phyloP scores from a whole-genome alignment of 1,140 invertebrate genomes.

The Wasmannia auropunctata region DNA sequence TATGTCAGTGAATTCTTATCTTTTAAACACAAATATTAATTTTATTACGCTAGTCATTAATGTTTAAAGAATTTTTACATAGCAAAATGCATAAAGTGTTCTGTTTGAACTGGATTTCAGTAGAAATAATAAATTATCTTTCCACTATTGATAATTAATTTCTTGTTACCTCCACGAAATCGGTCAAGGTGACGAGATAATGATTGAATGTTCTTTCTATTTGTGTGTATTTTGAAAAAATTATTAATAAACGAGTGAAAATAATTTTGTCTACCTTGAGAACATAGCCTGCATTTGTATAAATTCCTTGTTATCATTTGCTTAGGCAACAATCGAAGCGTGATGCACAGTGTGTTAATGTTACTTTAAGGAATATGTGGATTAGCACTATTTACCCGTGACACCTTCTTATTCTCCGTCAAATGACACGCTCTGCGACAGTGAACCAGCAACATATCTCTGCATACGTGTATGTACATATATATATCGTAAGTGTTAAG shows the following conservation, averaged over 20 bases:
- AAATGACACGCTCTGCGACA: slow-evolving; percentile 29
- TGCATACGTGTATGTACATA: slow-evolving; percentile 44
- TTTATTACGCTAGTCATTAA: background rate
- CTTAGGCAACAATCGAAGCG: background rate
- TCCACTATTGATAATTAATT: background rate
- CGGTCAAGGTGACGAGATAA: background rate
- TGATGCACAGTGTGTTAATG: background rate
- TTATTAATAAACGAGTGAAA: background rate
- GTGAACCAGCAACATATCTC: slow-evolving; percentile 59
- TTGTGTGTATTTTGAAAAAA: background rate
- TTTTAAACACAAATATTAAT: background rate
- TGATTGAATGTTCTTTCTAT: background rate
- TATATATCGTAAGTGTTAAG: slow-evolving; percentile 55
- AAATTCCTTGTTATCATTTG: background rate
- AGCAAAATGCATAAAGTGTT: background rate
- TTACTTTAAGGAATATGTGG: slow-evolving; percentile 13
- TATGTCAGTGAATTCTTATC: background rate
- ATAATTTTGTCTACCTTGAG: background rate
- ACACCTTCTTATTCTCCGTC: background rate
- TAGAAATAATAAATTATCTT: background rate
- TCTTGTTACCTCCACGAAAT: background rate
- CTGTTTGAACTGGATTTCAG: background rate
- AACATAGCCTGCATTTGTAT: background rate
- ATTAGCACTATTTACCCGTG: background rate
- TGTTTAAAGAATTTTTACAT: background rate